A percentile compares a stretch with the other conserved stretches of the same genome.
Evolutionary conservation across 2,888 invertebrate genomes (phyloP).

Genomic region (Parnassius smintheus): DNA sequence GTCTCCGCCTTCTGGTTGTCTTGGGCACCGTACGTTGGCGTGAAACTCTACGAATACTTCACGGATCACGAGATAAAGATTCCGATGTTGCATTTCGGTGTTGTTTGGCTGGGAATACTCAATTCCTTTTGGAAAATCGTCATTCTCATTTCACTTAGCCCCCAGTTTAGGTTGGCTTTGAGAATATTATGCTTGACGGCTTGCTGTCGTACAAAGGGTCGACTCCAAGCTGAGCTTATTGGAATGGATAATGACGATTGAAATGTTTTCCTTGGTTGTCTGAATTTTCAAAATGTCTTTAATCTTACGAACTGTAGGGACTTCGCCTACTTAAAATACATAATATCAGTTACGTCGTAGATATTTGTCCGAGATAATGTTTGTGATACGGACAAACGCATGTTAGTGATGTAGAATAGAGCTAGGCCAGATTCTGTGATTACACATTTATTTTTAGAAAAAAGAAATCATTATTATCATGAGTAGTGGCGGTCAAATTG

Average conservation of each 20-base stretch:
- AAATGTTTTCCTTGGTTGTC: conserved; percentile 31
- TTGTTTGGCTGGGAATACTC: conserved; percentile 96
- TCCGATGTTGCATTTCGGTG: conserved; percentile 93
- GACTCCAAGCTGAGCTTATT: conserved; percentile 91
- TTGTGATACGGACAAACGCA: not conserved
- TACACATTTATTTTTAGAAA: too few species aligned
- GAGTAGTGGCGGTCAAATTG: too few species aligned
- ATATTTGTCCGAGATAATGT: not conserved
- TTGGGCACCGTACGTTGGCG: conserved; percentile 95
- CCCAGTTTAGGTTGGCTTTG: conserved; percentile 94
- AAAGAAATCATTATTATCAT: not conserved
- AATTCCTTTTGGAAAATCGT: conserved; percentile 98
- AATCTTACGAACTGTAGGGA: too few species aligned
- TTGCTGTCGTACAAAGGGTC: conserved; percentile 92
- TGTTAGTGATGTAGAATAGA: not conserved
- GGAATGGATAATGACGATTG: conserved; percentile 94
- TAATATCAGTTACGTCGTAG: too few species aligned
- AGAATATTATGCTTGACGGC: conserved; percentile 93
- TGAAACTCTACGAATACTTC: conserved; percentile 89
- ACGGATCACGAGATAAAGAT: conserved; percentile 84
- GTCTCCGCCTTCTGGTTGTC: conserved; percentile 95
- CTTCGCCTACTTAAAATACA: too few species aligned
- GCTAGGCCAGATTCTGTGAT: not conserved
- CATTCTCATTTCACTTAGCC: conserved; percentile 93
- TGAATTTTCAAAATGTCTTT: too few species aligned